phyloP scores from a whole-genome alignment of 2,888 invertebrate species.

The Hirtodrosophila alboralis region DNA sequence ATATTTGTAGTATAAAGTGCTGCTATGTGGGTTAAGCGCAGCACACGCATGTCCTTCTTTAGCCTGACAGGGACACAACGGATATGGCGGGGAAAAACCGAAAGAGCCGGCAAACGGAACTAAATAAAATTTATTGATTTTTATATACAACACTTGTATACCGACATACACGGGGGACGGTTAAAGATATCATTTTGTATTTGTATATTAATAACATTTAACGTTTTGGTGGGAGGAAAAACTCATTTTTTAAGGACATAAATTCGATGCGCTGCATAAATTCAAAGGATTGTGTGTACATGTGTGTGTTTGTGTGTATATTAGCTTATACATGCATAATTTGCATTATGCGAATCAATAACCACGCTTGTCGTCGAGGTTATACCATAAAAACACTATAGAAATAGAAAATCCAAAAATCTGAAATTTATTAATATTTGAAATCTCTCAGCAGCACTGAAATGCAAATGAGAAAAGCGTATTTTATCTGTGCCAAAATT shows the following conservation, averaged over 20 bases:
- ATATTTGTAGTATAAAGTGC: constrained; percentile 19
- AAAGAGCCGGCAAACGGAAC: constrained; percentile 51
- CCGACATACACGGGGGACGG: constrained; percentile 7
- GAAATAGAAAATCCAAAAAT: constrained; percentile 17
- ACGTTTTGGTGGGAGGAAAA: background rate
- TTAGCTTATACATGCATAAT: constrained; percentile 52
- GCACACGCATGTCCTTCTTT: constrained; percentile 60
- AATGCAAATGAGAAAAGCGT: background rate
- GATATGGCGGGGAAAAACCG: background rate
- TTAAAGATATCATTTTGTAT: no score
- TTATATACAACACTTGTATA: constrained; percentile 25
- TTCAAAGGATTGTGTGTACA: constrained; percentile 26
- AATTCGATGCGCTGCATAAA: constrained; percentile 45
- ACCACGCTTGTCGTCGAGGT: constrained; percentile 28
- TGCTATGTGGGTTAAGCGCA: constrained; percentile 67
- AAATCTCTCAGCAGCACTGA: background rate
- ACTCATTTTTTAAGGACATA: constrained; percentile 14
- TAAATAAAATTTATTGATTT: constrained; percentile 72
- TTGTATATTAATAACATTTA: constrained; percentile 57
- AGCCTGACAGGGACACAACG: constrained; percentile 31
- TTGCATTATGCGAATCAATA: constrained; percentile 52
- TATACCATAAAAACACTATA: constrained; percentile 9
- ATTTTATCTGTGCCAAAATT: no score
- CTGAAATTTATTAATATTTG: constrained; percentile 22
- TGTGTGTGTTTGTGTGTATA: constrained; percentile 21